A percentile compares a stretch with the other conserved stretches of the same genome.
phyloP scores from a whole-genome alignment of 2,797 vertebrate species.

The Brotula barbata region DNA sequence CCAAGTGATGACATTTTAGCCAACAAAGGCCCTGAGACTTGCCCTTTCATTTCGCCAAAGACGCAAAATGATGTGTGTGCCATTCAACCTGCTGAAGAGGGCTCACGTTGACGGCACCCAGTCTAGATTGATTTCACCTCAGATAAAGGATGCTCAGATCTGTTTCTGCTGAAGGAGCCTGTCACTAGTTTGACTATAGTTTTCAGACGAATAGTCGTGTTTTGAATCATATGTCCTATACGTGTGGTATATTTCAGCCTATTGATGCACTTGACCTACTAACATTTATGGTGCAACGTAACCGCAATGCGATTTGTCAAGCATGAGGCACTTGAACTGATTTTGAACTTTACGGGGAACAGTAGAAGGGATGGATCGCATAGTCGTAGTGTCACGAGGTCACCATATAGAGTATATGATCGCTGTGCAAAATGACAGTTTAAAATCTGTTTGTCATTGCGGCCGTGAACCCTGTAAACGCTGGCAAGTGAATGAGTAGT shows the following conservation, averaged over 20 bases:
- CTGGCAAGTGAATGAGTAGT: too few species aligned
- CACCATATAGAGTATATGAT: too few species aligned
- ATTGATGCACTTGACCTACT: constrained; percentile 29
- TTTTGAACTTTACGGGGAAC: constrained; percentile 8
- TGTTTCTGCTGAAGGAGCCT: constrained; percentile 32
- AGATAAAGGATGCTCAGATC: constrained; percentile 61
- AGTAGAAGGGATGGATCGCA: too few species aligned
- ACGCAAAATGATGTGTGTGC: constrained; percentile 67
- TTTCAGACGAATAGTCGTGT: constrained; percentile 3
- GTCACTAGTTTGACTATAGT: constrained; percentile 29
- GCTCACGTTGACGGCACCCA: constrained; percentile 46
- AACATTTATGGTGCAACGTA: background rate
- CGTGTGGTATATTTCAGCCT: constrained; percentile 5
- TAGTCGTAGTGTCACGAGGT: too few species aligned
- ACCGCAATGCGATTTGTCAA: background rate
- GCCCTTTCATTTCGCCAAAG: constrained; percentile 68
- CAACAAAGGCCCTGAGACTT: constrained; percentile 63
- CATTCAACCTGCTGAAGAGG: constrained; percentile 61
- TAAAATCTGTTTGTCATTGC: too few species aligned
- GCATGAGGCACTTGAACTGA: background rate
- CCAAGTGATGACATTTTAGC: constrained; percentile 76
- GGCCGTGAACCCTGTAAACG: too few species aligned
- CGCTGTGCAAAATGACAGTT: too few species aligned
- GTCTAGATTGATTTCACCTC: constrained; percentile 62
- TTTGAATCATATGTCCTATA: constrained; percentile 7